Evolutionary conservation across 2,888 invertebrate species (phyloP).

Genomic region (Lasius fuliginosus): DNA sequence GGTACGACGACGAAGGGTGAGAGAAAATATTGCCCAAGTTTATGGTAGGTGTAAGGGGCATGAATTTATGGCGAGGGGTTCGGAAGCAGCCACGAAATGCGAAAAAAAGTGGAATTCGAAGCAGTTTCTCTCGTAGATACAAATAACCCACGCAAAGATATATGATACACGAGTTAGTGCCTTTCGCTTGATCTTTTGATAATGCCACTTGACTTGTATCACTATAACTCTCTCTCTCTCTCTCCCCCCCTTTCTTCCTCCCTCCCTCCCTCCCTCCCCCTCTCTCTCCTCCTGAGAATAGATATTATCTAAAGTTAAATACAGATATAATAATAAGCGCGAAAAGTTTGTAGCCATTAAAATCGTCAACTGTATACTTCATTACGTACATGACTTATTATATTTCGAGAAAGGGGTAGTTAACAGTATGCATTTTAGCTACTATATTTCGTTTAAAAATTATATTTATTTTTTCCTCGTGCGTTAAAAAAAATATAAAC

Average conservation of each 20-base stretch:
- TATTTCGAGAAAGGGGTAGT: not conserved
- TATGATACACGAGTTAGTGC: slow-evolving; percentile 51
- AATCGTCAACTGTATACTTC: not conserved
- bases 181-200: slow-evolving; percentile 48
- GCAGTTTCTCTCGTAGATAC: slow-evolving; percentile 67
- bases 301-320: slow-evolving; percentile 6
- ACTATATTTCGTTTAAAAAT: not conserved
- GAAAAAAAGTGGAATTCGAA: slow-evolving; percentile 50
- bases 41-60: slow-evolving; percentile 66
- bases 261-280: not conserved
- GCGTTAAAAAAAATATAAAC: slow-evolving; percentile 1
- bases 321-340: slow-evolving; percentile 38
- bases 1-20: slow-evolving; percentile 56
- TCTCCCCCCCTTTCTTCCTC: no score
- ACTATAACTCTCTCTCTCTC: slow-evolving; percentile 26
- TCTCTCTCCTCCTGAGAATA: not conserved
- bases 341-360: slow-evolving; percentile 28
- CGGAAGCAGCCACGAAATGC: slow-evolving; percentile 48
- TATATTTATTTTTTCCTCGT: not conserved
- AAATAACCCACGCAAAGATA: slow-evolving; percentile 62
- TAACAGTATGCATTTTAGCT: not conserved
- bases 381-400: not conserved
- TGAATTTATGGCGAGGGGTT: slow-evolving; percentile 68
- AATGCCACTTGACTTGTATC: slow-evolving; percentile 35
- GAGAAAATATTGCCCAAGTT: slow-evolving; percentile 67